Evolutionary conservation across 2,888 invertebrate species (phyloP), one percentile per base, ranked within the genome.

Genomic region (Oligia latruncula): DNA sequence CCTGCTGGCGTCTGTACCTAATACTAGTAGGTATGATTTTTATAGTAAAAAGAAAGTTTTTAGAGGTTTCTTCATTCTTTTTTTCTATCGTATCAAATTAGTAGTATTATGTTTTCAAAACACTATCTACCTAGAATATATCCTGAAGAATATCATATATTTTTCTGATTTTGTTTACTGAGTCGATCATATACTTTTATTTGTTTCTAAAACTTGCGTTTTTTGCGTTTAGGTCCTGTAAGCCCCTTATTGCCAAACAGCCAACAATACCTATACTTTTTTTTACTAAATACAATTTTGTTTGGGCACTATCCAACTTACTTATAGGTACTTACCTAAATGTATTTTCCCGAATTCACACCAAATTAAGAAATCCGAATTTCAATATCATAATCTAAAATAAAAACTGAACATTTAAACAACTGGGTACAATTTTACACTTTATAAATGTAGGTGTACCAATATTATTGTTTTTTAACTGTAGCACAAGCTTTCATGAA

Each of bases 391-490:
- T 90, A 90, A 90, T 91, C 85, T 88, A 86, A 88, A 88, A 88
- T 87, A 89, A 77, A 79, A 78, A 82, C 81, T 87, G 82, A 82
- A 75, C 71, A 75, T 74, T 76, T 82, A 87, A 64, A 81, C 82
- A 87, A 88, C 88, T 90, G 90, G 90, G 91, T 91, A 91, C 91
- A 91, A 92, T 92, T 92, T 90, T 91, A 89, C 74, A 88, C 83
- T 88, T 88, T 90, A 71, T 86, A 85, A 85, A 82, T 71, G 68
- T 84, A 81, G 79, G 29, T 78, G 80, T 86, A 83, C 78, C 78
- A 65, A 77, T 66, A 67, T 60, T 58, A 83, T 82, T 81, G 43
- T 73, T 80, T 78, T 75, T 84, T 81, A 83, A 82, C 66, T 77
- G 70, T 85, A 86, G 90, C 87, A 89, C 87, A 90, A 89, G 80